Percentiles rank a stretch among this genome's conserved stretches.
Conservation (phyloP, 2,888 invertebrate species). For the Ormyrus pomaceus region DNA sequence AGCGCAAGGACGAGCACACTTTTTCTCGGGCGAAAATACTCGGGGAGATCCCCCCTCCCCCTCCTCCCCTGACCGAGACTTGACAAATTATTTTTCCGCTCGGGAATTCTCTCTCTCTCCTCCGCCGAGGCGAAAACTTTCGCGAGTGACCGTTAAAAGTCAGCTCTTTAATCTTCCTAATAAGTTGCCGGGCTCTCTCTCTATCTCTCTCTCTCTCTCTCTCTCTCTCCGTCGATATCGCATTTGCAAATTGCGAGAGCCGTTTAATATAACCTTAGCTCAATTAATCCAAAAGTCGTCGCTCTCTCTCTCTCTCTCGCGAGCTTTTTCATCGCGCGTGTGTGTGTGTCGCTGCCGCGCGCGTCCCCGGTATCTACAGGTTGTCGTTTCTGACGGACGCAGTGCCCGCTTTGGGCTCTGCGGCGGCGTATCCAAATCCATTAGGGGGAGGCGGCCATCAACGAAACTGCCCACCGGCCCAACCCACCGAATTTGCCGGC, state of each 20-base stretch:
- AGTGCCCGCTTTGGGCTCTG: slow-evolving; percentile 47
- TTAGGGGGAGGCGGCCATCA: slow-evolving; percentile 19
- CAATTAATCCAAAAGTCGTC: slow-evolving; percentile 1
- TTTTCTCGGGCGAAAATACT: slow-evolving; percentile 37
- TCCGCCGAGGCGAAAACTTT: neutral
- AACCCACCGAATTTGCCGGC: slow-evolving; percentile 20
- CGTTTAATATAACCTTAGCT: neutral
- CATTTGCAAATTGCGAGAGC: slow-evolving; percentile 4
- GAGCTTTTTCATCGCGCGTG: neutral
- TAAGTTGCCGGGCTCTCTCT: neutral
- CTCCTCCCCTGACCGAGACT: slow-evolving; percentile 11
- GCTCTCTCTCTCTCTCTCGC: neutral
- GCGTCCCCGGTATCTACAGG: slow-evolving; percentile 63
- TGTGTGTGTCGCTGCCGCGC: no score
- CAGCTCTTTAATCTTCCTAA: slow-evolving; percentile 1
- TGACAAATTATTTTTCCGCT: slow-evolving; percentile 50
- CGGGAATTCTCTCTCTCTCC: neutral
- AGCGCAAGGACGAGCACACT: neutral
- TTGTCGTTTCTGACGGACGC: slow-evolving; percentile 65
- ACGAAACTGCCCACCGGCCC: neutral
- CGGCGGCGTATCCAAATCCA: slow-evolving; percentile 39
- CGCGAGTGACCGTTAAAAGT: slow-evolving; percentile 1
- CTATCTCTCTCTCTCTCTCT: neutral
- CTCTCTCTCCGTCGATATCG: slow-evolving; percentile 11
- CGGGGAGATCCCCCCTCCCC: slow-evolving; percentile 7